phyloP scores from a whole-genome alignment of 2,113 vertebrate species.

The Cettia cetti region DNA sequence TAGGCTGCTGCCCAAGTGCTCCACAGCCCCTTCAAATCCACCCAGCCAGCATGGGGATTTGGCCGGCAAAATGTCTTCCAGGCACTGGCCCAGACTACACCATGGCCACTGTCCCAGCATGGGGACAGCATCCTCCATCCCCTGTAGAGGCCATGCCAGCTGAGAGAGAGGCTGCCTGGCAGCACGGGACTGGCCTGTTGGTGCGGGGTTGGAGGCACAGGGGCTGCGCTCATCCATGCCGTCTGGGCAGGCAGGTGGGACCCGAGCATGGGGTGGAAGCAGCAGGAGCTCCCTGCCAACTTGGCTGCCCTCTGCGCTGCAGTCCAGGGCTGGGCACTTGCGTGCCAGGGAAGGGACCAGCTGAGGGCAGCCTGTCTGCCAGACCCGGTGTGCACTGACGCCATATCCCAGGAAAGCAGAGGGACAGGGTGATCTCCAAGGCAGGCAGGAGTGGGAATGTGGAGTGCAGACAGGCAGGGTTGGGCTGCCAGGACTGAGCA shows the following conservation, averaged over 20 bases:
- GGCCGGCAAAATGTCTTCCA: slow-evolving; percentile 15
- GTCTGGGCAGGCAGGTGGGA: background rate
- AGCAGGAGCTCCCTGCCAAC: background rate
- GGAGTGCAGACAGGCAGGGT: background rate
- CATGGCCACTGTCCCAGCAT: background rate
- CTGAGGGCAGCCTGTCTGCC: background rate
- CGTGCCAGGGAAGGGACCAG: background rate
- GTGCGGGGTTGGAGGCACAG: fast-evolving
- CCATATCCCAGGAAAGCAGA: background rate
- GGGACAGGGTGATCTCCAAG: background rate
- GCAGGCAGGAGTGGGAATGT: background rate
- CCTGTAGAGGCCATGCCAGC: background rate
- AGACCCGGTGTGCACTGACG: background rate
- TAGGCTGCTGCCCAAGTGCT: background rate
- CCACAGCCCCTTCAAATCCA: background rate
- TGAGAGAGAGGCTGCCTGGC: background rate
- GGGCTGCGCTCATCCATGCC: fast-evolving
- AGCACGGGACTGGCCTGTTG: background rate
- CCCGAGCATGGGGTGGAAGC: fast-evolving
- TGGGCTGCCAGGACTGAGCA: background rate
- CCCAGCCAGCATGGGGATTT: background rate
- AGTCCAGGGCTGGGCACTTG: background rate
- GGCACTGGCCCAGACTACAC: background rate
- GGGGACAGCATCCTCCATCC: background rate
- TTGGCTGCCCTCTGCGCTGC: background rate